phyloP scores from a whole-genome alignment of 92 coral and sea anemone species.

The Zoanthus solanderi region DNA sequence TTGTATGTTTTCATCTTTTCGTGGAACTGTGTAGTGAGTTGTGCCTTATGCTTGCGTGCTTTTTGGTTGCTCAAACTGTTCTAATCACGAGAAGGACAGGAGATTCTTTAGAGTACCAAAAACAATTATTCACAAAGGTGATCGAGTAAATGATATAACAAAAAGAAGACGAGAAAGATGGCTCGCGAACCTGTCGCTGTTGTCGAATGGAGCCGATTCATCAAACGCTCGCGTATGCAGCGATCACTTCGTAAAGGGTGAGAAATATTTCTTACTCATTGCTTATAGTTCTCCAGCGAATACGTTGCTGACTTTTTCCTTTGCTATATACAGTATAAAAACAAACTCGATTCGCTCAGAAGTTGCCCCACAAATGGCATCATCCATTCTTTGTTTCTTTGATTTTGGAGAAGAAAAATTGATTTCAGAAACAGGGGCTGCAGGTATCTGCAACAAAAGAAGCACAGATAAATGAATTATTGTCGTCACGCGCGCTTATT shows the following conservation, averaged over 20 bases:
- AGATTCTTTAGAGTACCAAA: too few species aligned
- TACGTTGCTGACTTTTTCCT: background rate
- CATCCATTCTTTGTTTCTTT: conserved; percentile 55
- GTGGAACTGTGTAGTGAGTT: too few species aligned
- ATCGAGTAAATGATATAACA: too few species aligned
- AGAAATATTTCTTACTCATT: background rate
- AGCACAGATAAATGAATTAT: conserved; percentile 4
- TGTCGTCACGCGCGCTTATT: conserved; percentile 22
- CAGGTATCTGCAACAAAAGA: conserved; percentile 32
- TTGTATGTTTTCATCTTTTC: too few species aligned
- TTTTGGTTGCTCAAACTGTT: too few species aligned
- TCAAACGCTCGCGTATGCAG: background rate
- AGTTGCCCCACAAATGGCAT: conserved; percentile 49
- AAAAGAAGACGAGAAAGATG: too few species aligned
- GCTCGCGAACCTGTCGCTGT: too few species aligned
- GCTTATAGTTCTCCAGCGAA: background rate
- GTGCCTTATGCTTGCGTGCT: too few species aligned
- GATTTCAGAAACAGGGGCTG: conserved; percentile 32
- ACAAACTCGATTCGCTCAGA: conserved; percentile 12
- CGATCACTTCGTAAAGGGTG: conserved; percentile 9
- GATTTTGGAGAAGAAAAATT: conserved; percentile 50
- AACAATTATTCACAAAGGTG: too few species aligned
- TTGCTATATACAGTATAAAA: background rate
- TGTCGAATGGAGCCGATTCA: too few species aligned
- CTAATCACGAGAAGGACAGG: too few species aligned